Conservation (phyloP, 2,797 vertebrate genomes). For the Megaceryle alcyon region DNA sequence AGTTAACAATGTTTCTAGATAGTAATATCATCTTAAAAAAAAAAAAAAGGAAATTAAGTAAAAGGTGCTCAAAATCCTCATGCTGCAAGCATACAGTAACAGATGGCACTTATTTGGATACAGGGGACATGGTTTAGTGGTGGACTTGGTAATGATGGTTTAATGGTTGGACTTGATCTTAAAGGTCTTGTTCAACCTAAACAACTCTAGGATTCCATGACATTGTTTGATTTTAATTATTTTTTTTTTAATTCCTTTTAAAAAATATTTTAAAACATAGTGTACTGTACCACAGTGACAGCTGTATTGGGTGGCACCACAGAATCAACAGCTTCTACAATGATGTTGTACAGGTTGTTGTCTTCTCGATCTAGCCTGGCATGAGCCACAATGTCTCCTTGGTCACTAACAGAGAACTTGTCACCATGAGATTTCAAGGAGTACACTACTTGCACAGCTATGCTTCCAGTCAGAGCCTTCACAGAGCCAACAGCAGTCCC, state of each 20-base stretch:
- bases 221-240: not conserved
- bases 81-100: not conserved
- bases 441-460: constrained; percentile 63
- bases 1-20: not conserved
- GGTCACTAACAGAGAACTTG: constrained; percentile 73
- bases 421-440: constrained; percentile 70
- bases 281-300: constrained; percentile 69
- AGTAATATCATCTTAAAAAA: not conserved
- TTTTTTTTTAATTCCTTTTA: not conserved
- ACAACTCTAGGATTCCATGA: not conserved
- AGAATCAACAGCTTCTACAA: constrained; percentile 80
- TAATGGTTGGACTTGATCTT: not conserved
- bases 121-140: not conserved
- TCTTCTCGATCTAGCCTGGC: constrained; percentile 75
- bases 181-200: not conserved
- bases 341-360: constrained; percentile 74
- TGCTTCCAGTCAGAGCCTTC: constrained; percentile 65
- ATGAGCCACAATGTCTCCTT: constrained; percentile 70
- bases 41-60: not conserved
- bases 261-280: not conserved
- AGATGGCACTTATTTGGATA: not conserved
- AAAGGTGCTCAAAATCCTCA: not conserved
- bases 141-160: not conserved
- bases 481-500: constrained; percentile 72
- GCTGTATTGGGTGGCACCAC: constrained; percentile 75